Evolutionary conservation across 2,113 vertebrate genomes (phyloP), one percentile per base, ranked within the genome.

Genomic region (Pterocles burchelli): DNA sequence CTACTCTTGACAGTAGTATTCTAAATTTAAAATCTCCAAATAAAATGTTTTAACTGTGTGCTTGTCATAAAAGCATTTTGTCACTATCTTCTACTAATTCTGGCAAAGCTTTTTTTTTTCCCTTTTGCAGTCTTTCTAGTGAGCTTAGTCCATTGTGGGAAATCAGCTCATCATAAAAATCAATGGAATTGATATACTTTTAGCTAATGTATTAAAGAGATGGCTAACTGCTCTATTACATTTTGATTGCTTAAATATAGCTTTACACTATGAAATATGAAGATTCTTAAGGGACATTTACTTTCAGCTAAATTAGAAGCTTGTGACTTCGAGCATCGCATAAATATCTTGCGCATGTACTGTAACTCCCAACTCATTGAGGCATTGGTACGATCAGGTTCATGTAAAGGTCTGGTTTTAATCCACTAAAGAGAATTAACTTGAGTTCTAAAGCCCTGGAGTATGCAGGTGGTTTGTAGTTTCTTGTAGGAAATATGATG

Each of bases 161-260:
- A 93, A 78, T 85, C 90, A 90, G 57, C 57, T 76, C 83, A 89
- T 94, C 7, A 54, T 92, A 92, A 96, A 97, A 96, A 95, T 97
- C 92, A 96, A 93, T 96, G 80, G 62, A 90, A 93, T 95, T 95
- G 86, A 93, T 95, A 90, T 70, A 87, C 83, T 96, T 96, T 92
- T 91, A 95, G 86, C 90, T 96, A 89, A 94, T 92, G 93, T 95
- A 94, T 96, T 96, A 87, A 96, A 95, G 80, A 97, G 90, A 83
- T 84, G 43, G 10, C 41, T 97, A 96, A 96, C 88, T 95, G 90
- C 94, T 94, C 90, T 92, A 82, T 96, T 96, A 89, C 65, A 93
- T 94, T 89, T 92, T 90, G 83, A 95, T 95, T 81, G 72, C 86
- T 93, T 94, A 90, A 88, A 85, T 93, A 79, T 11, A 28, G 45